Conservation (phyloP, 2,888 invertebrate genomes). For the Aethes cnicana region DNA sequence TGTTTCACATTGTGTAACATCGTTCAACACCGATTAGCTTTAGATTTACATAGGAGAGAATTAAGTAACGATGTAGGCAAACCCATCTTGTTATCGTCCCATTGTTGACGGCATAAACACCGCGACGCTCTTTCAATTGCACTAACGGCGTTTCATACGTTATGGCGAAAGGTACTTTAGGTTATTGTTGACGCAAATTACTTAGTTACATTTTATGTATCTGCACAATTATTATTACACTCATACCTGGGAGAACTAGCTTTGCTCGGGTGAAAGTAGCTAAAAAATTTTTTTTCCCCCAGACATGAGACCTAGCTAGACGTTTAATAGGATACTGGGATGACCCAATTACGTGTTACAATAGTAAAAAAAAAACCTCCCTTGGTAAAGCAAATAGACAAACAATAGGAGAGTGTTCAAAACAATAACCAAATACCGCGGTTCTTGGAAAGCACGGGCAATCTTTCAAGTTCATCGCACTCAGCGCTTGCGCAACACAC, state of each 20-base stretch:
- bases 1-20: no score
- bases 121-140: conserved; percentile 16
- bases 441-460: conserved; percentile 11
- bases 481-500: conserved; percentile 33
- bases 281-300: no score
- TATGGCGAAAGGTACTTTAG: conserved; percentile 11
- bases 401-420: conserved; percentile 1
- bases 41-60: conserved; percentile 3
- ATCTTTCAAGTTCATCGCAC: conserved; percentile 62
- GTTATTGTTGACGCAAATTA: no score
- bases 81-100: conserved; percentile 12
- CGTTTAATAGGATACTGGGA: no score
- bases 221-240: no score
- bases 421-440: conserved; percentile 11
- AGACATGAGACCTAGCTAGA: no score
- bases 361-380: no score
- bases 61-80: conserved; percentile 9
- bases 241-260: no score
- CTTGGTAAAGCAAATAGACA: not conserved
- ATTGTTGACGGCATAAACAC: conserved; percentile 23
- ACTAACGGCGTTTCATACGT: not conserved
- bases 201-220: no score
- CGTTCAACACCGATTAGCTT: not conserved
- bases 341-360: no score
- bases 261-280: no score